Percentiles rank a stretch among this genome's conserved stretches.
phyloP scores from a whole-genome alignment of 1,140 invertebrate species.

The Meloidogyne hapla region DNA sequence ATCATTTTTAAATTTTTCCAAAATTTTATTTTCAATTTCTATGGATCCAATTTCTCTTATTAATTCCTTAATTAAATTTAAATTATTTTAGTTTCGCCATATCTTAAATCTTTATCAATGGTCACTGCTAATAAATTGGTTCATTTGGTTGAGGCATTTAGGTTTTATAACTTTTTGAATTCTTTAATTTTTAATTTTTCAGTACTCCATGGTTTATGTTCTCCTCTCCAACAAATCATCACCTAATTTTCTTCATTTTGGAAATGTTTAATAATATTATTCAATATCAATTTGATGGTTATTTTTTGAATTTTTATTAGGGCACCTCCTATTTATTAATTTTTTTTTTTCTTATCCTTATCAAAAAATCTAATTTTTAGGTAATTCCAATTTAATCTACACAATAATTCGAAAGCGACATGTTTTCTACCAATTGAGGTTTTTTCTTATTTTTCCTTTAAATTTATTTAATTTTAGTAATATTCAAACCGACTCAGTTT shows the following conservation, averaged over 20 bases:
- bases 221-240: constrained; percentile 90
- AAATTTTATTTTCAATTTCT: constrained; percentile 3
- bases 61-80: neutral
- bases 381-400: constrained; percentile 95
- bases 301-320: constrained; percentile 50
- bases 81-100: constrained; percentile 87
- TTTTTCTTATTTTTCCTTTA: neutral
- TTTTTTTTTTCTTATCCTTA: neutral
- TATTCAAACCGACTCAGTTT: constrained; percentile 71
- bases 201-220: constrained; percentile 98
- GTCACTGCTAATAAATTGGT: constrained; percentile 94
- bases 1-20: neutral
- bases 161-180: neutral
- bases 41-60: neutral
- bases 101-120: constrained; percentile 97
- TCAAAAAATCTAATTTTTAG: constrained; percentile 65
- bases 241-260: constrained; percentile 93
- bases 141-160: constrained; percentile 88
- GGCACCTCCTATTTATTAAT: no score
- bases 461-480: constrained; percentile 82
- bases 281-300: constrained; percentile 99
- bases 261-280: constrained; percentile 99
- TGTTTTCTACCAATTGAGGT: constrained; percentile 83
- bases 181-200: neutral
- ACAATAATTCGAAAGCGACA: constrained; percentile 96